Evolutionary conservation across 1,140 invertebrate genomes (phyloP), one percentile per base, ranked within the genome.

Genomic region (Drosophila ohnishii): DNA sequence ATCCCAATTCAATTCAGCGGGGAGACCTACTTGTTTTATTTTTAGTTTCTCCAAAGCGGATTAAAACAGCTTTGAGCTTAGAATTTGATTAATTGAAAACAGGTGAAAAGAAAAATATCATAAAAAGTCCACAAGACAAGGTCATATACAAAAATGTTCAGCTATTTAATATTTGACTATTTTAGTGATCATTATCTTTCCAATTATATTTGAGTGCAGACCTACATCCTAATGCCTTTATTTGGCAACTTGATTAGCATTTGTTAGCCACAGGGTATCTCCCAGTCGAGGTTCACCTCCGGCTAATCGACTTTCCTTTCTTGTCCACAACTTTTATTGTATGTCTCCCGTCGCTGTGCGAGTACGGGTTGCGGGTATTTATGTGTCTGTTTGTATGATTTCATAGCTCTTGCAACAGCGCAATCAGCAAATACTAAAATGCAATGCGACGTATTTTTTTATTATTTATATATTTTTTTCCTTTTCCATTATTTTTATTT

Each of bases 351-450:
- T 56, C 39, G 42, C 53, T 39, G 55, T 77, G 67, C 44, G 32
- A 44, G 45, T 67, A 22, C 35, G 53, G 34, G 62, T 53, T 67
- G 25, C 35, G 55, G 30, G 64, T 67, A 76, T 72, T 59, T 67
- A 77, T 59, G 56, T 76, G 66, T 62, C 47, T 59, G 51, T 80
- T 59, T 85, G 57, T 78, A 80, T 84, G 75, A 81, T 86, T 86
- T 78, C 61, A 78, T 63, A 87, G 75, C 55, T 77, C 58, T 82
- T 48, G 78, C 65, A 67, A 82, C 78, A 73, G 69, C 47, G 78
- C 78, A 85, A 75, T 78, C 84, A 69, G 69, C 74, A 78, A 85
- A 78, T 75, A 70, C 75, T 53, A 70, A 85, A 86, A 81, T 87
- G 81, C 82, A 85, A 70, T 77, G 64, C 77, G 45, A 72, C 62